Evolutionary conservation across 2,113 vertebrate genomes (phyloP).

Genomic region (Alosa alosa): DNA sequence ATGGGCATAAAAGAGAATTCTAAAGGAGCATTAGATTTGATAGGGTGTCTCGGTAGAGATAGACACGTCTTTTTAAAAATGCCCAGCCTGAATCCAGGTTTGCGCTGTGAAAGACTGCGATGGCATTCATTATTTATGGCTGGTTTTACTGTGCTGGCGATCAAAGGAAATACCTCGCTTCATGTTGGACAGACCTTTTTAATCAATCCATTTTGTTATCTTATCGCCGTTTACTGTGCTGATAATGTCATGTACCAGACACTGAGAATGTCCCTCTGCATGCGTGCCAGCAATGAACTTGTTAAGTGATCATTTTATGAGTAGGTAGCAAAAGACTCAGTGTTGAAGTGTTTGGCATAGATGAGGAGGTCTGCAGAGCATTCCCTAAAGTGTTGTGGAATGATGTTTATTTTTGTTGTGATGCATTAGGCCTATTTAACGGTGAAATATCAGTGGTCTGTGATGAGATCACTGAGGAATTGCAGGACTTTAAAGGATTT

Average conservation of each 20-base stretch:
- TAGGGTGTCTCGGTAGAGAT: neutral
- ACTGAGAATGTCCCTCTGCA: neutral
- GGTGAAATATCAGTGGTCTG: neutral
- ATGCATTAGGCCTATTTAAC: neutral
- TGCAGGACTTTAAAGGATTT: neutral
- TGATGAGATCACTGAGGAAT: neutral
- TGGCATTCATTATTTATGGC: slow-evolving; percentile 9
- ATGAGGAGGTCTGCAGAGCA: neutral
- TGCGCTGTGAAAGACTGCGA: neutral
- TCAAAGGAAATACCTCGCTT: neutral
- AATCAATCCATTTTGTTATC: slow-evolving; percentile 17
- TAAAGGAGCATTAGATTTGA: neutral
- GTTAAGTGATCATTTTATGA: slow-evolving; percentile 13
- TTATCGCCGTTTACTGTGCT: slow-evolving; percentile 6
- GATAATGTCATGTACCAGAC: neutral
- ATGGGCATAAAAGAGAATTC: neutral
- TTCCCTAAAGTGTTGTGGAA: neutral
- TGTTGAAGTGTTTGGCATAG: neutral
- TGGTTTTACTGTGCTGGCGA: slow-evolving; percentile 5
- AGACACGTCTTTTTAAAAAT: slow-evolving; percentile 2
- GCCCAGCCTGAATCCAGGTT: neutral
- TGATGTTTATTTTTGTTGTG: neutral
- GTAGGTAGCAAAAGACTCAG: neutral
- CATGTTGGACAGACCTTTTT: slow-evolving; percentile 8
- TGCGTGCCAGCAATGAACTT: neutral